These are phyloP conservation scores for Myotis findleyi DNA, from an alignment of 2,797 vertebrate species.

Conservation along the genomic window DNA sequence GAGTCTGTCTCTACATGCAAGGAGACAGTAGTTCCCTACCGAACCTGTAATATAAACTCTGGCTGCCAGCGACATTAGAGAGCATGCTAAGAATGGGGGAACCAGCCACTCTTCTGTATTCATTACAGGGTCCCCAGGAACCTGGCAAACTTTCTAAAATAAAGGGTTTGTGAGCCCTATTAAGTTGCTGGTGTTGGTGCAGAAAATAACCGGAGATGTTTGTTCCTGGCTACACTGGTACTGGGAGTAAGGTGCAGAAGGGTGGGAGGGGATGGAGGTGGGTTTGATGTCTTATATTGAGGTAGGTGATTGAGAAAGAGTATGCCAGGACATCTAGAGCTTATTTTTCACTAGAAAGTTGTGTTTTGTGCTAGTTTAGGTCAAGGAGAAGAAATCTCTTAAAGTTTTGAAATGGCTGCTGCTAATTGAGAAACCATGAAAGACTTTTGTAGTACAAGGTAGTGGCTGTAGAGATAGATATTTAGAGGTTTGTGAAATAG, in stretches of 20 bases:
- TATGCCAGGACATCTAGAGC: conserved; percentile 61
- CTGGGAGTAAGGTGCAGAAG: conserved; percentile 59
- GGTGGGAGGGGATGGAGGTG: conserved; percentile 58
- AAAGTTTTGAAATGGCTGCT: conserved; percentile 56
- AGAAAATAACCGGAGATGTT: conserved; percentile 82
- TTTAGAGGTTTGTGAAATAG: not conserved
- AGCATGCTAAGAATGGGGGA: not conserved
- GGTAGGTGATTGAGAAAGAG: conserved; percentile 52
- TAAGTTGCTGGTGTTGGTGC: conserved; percentile 83
- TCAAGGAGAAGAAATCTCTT: conserved; percentile 30
- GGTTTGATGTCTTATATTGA: conserved; percentile 71
- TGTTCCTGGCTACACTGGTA: conserved; percentile 80
- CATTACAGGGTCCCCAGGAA: conserved; percentile 81
- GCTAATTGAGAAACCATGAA: conserved; percentile 52
- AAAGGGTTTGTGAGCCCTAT: conserved; percentile 75
- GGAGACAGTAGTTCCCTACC: not conserved
- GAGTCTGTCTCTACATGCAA: not conserved
- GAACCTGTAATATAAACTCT: not conserved
- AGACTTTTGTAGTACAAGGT: not conserved
- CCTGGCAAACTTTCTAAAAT: conserved; percentile 82
- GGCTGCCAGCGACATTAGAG: not conserved
- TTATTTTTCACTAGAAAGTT: conserved; percentile 64
- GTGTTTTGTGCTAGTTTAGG: conserved; percentile 50
- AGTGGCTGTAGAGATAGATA: not conserved
- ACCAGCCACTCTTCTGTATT: conserved; percentile 44